Conservation (phyloP, 2,888 invertebrate genomes). For the Boloria selene region DNA sequence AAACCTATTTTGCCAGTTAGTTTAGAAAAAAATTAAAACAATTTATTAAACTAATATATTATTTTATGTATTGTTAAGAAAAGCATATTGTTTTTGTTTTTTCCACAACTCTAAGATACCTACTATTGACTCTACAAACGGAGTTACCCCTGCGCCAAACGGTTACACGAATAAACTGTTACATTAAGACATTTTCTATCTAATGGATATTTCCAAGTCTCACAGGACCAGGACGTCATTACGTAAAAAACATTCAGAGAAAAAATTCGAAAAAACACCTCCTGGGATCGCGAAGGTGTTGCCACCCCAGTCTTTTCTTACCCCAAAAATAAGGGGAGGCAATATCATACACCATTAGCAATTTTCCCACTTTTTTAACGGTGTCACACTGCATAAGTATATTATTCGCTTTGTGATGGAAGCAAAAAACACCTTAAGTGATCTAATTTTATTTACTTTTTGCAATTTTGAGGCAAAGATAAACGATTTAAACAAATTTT, state of each 20-base stretch:
- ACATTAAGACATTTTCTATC: constrained; percentile 78
- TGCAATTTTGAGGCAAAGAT: no score
- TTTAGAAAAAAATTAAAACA: no score
- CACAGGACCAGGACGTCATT: constrained; percentile 77
- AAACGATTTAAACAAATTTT: no score
- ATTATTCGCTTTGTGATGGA: constrained; percentile 36
- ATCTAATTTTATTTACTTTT: constrained; percentile 1
- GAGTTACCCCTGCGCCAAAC: not conserved
- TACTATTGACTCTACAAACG: not conserved
- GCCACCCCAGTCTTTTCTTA: constrained; percentile 77
- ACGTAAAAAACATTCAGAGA: constrained; percentile 72
- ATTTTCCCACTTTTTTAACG: constrained; percentile 82
- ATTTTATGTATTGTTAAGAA: no score
- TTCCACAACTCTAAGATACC: no score
- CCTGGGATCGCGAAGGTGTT: constrained; percentile 79
- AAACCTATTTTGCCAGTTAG: no score
- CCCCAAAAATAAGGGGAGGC: constrained; percentile 78
- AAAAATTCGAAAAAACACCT: constrained; percentile 71
- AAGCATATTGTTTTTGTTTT: no score
- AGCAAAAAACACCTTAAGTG: constrained; percentile 8
- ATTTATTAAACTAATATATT: no score
- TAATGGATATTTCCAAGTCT: constrained; percentile 81
- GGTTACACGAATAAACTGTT: constrained; percentile 61
- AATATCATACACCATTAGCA: constrained; percentile 84
- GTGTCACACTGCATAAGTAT: constrained; percentile 73